phyloP scores from a whole-genome alignment of 1,140 invertebrate species.

The Diabrotica undecimpunctata region DNA sequence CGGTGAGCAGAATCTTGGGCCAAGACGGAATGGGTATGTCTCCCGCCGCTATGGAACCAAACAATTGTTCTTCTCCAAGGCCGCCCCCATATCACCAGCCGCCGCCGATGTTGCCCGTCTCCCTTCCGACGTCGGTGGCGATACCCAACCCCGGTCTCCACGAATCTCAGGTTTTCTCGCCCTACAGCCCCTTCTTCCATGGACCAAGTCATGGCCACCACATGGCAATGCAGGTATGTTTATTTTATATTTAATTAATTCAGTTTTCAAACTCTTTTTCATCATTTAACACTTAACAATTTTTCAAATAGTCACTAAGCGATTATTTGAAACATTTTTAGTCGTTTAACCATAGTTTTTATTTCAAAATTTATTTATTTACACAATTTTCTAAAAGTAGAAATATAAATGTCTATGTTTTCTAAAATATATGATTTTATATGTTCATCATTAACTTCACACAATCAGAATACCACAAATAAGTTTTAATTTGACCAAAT shows the following conservation, averaged over 20 bases:
- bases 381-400: too few species aligned
- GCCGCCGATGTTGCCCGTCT: slow-evolving; percentile 80
- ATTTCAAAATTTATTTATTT: too few species aligned
- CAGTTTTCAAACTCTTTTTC: too few species aligned
- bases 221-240: slow-evolving; percentile 47
- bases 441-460: too few species aligned
- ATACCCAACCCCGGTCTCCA: slow-evolving; percentile 94
- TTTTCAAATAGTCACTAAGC: too few species aligned
- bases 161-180: slow-evolving; percentile 90
- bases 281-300: too few species aligned
- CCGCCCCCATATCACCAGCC: slow-evolving; percentile 70
- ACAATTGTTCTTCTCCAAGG: slow-evolving; percentile 59
- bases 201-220: slow-evolving; percentile 54
- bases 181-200: slow-evolving; percentile 83
- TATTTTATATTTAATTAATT: neutral
- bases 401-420: too few species aligned
- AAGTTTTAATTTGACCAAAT: too few species aligned
- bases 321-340: too few species aligned
- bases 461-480: too few species aligned
- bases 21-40: slow-evolving; percentile 71
- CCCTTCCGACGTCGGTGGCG: slow-evolving; percentile 88
- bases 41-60: slow-evolving; percentile 50
- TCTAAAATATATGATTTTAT: too few species aligned
- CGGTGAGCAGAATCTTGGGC: slow-evolving; percentile 79
- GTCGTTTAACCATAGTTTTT: too few species aligned